Conservation (phyloP, 1,140 invertebrate genomes). For the Idris sp. region DNA sequence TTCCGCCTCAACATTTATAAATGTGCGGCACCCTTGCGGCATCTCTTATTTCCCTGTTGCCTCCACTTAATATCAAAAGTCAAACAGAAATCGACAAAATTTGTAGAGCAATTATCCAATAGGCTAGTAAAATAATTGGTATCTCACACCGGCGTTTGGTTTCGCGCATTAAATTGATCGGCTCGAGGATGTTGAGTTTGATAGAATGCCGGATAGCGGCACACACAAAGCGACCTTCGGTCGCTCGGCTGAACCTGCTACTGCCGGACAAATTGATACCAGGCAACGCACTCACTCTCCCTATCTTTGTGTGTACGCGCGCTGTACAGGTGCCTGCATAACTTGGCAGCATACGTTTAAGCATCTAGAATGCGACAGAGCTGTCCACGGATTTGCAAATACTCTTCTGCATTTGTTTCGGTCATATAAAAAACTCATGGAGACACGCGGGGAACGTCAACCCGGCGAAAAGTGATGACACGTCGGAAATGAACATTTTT, state of each 20-base stretch:
- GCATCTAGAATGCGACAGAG: conserved; percentile 55
- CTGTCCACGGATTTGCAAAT: conserved; percentile 28
- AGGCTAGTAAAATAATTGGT: conserved; percentile 70
- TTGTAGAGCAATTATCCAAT: conserved; percentile 57
- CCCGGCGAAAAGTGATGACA: conserved; percentile 52
- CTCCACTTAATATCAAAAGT: too few relatives aligned
- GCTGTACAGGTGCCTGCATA: conserved; percentile 54
- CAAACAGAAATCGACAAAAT: conserved; percentile 14
- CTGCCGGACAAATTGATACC: conserved; percentile 76
- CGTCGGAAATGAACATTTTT: conserved; percentile 48
- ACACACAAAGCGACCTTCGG: conserved; percentile 75
- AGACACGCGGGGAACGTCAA: conserved; percentile 44
- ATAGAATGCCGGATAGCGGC: conserved; percentile 77
- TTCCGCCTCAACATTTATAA: too few relatives aligned
- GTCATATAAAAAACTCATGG: conserved; percentile 42
- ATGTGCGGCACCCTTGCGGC: too few relatives aligned
- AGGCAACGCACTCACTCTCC: conserved; percentile 74
- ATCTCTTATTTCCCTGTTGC: conserved; percentile 7
- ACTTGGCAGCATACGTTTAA: conserved; percentile 49
- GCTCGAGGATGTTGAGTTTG: conserved; percentile 69
- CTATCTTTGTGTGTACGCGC: conserved; percentile 64
- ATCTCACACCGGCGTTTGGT: conserved; percentile 67
- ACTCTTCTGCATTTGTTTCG: conserved; percentile 49
- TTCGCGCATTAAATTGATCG: conserved; percentile 72
- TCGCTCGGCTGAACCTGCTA: conserved; percentile 68